phyloP scores from a whole-genome alignment of 2,888 invertebrate genomes.

The Scaptomyza caliginosa region DNA sequence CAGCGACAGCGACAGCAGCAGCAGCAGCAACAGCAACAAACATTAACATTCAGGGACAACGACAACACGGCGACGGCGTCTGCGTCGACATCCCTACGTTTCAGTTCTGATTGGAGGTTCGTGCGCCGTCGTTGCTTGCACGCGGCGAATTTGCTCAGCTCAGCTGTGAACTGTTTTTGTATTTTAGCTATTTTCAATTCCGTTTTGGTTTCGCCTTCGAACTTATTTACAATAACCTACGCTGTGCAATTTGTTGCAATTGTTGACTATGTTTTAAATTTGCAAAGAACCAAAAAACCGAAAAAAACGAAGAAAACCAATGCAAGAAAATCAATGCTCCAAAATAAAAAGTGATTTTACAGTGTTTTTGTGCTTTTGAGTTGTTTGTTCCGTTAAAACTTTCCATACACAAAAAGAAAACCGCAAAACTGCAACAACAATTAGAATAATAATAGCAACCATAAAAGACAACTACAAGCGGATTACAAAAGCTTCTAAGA shows the following conservation, averaged over 20 bases:
- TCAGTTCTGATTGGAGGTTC: conserved; percentile 82
- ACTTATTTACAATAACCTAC: conserved; percentile 28
- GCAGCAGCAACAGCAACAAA: conserved; percentile 48
- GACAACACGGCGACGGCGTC: conserved; percentile 69
- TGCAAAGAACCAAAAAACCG: conserved; percentile 42
- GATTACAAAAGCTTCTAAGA: conserved; percentile 66
- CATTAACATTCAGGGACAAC: conserved; percentile 73
- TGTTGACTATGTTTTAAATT: conserved; percentile 51
- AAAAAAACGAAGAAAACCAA: conserved; percentile 24
- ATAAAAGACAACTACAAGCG: conserved; percentile 32
- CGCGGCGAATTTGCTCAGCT: conserved; percentile 71
- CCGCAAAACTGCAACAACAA: neutral
- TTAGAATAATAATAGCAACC: conserved; percentile 5
- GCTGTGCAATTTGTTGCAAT: conserved; percentile 38
- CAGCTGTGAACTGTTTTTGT: conserved; percentile 60
- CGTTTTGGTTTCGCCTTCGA: conserved; percentile 52
- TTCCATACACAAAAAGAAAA: conserved; percentile 25
- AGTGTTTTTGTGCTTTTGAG: conserved; percentile 48
- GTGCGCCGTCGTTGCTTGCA: conserved; percentile 79
- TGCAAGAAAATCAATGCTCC: conserved; percentile 17
- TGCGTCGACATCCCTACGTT: conserved; percentile 80
- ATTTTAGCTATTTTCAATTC: conserved; percentile 49
- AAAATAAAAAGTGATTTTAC: conserved; percentile 14
- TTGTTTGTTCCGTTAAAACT: conserved; percentile 46
- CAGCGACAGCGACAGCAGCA: conserved; percentile 24